These are phyloP conservation scores for Platycnemis pennipes DNA, from an alignment of 2,888 invertebrate species.

Conservation along the genomic window DNA sequence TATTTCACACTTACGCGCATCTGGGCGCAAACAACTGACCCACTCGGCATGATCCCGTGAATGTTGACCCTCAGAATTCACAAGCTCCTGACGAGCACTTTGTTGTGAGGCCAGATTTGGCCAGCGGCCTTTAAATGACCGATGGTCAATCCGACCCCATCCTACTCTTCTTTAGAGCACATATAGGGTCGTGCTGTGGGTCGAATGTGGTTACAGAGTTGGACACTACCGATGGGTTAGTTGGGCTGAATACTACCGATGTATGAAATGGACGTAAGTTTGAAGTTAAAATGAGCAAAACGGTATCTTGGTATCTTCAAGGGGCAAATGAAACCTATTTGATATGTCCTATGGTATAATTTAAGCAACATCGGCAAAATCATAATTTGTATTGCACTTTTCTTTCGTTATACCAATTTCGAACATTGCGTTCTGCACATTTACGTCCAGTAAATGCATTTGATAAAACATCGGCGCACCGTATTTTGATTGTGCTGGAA, in stretches of 20 bases:
- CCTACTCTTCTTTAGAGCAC: neutral
- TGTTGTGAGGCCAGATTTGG: neutral
- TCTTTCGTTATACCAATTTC: too few species aligned
- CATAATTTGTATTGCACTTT: too few species aligned
- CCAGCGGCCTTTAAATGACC: constrained; percentile 31
- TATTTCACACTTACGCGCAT: constrained; percentile 60
- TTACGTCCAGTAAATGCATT: too few species aligned
- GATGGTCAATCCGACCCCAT: constrained; percentile 39
- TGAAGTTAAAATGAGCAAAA: neutral
- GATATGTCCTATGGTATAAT: too few species aligned
- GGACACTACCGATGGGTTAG: neutral
- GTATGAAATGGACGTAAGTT: neutral
- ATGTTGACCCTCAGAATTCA: constrained; percentile 47
- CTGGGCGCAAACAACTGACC: constrained; percentile 43
- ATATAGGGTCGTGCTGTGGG: neutral
- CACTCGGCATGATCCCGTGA: constrained; percentile 38
- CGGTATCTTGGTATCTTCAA: neutral
- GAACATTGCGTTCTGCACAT: too few species aligned
- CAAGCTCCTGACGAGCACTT: neutral
- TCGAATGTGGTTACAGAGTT: neutral
- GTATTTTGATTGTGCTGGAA: too few species aligned
- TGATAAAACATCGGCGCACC: too few species aligned
- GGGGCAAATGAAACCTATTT: too few species aligned
- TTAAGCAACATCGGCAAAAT: too few species aligned
- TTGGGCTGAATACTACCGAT: too few species aligned